These are phyloP conservation scores for Chionodraco myersi DNA, from an alignment of 2,113 vertebrate genomes.

Conservation along the genomic window DNA sequence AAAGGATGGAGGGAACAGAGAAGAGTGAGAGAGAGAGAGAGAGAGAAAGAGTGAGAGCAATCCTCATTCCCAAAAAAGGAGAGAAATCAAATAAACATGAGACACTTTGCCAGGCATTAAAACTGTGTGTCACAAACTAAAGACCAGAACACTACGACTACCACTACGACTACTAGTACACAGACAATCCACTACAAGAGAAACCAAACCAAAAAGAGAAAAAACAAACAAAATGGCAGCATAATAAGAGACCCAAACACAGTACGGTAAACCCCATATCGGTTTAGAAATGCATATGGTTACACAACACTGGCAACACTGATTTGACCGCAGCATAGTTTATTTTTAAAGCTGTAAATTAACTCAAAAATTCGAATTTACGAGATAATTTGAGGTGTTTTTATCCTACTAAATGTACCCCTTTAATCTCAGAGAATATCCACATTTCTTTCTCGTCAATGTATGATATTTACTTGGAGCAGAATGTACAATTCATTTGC, in stretches of 20 bases:
- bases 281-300: constrained; percentile 78
- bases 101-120: constrained; percentile 82
- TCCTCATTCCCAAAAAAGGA: constrained; percentile 81
- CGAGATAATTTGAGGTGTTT: too few relatives aligned
- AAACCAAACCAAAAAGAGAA: constrained; percentile 67
- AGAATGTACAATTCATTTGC: too few relatives aligned
- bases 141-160: constrained; percentile 77
- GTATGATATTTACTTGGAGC: too few relatives aligned
- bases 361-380: too few relatives aligned
- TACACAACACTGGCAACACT: constrained; percentile 27
- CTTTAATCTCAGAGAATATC: too few relatives aligned
- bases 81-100: constrained; percentile 79
- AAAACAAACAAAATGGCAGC: constrained; percentile 60
- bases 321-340: constrained; percentile 12
- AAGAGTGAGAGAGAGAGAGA: constrained; percentile 24
- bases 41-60: constrained; percentile 52
- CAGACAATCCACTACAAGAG: constrained; percentile 78
- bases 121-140: constrained; percentile 80
- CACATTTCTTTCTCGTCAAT: too few relatives aligned
- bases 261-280: constrained; percentile 77
- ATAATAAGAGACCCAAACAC: constrained; percentile 64
- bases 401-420: too few relatives aligned
- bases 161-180: constrained; percentile 72
- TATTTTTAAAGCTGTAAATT: not conserved
- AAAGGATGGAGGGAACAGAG: constrained; percentile 68